Evolutionary conservation across 2,797 vertebrate genomes (phyloP), one percentile per base, ranked within the genome.

Genomic region (Gadopsis marmoratus): DNA sequence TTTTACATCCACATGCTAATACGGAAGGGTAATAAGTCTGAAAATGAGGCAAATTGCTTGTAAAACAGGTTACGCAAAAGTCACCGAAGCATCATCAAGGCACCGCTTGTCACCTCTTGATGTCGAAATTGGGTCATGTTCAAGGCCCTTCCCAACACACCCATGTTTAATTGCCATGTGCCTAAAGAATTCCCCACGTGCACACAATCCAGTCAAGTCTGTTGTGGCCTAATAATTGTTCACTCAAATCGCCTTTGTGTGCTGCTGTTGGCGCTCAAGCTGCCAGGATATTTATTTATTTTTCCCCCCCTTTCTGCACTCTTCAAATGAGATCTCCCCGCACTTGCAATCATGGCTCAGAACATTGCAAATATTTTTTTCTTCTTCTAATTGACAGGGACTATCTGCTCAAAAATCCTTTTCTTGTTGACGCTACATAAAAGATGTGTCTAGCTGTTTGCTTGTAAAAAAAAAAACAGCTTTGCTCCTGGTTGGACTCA

Each of bases 181-280:
- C 88, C 88, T 84, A 63, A 92, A 92, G 87, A 89, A 88, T 93
- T 91, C 91, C 92, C 89, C 90, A 89, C 91, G 89, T 89, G 89
- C 71, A 63, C 90, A 83, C 84, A 84, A 89, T 87, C 89, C 91
- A 90, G 87, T 82, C 77, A 79, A 92, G 92, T 92, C 90, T 92
- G 90, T 81, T 85, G 78, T 75, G 58, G 86, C 86, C 90, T 80
- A 89, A 90, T 92, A 92, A 93, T 91, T 91, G 92, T 91, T 93
- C 89, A 83, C 85, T 94, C 83, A 90, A 86, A 91, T 91, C 71
- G 58, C 84, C 84, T 91, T 88, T 91, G 92, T 94, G 91, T 94
- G 91, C 88, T 92, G 86, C 88, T 85, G 86, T 91, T 88, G 89
- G 82, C 70, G 68, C 79, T 83, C 75, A 5, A 37, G 71, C 86